Evolutionary conservation across 2,113 vertebrate species (phyloP).

Genomic region (Marmota monax): DNA sequence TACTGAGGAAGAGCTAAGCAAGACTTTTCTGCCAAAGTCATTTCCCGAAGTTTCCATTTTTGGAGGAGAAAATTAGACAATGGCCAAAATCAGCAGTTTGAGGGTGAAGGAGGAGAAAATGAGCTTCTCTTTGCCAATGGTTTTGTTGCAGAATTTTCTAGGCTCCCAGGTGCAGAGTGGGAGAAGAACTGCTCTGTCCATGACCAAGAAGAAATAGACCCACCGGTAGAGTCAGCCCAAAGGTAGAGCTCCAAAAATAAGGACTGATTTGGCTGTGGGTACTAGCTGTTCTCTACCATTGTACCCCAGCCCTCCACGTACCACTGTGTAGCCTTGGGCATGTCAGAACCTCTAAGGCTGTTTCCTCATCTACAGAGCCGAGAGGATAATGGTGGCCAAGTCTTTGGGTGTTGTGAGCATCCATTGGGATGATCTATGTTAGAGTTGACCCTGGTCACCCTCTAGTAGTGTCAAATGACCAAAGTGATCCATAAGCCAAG

Average conservation of each 20-base stretch:
- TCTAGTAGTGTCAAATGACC: not conserved
- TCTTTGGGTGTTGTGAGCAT: not conserved
- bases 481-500: not conserved
- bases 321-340: not conserved
- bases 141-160: slow-evolving; percentile 69
- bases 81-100: slow-evolving; percentile 76
- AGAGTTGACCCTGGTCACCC: not conserved
- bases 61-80: slow-evolving; percentile 79
- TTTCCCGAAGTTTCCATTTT: slow-evolving; percentile 80
- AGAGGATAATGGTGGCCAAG: not conserved
- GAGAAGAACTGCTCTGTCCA: not conserved
- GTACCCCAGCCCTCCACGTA: not conserved
- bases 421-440: not conserved
- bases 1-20: slow-evolving; percentile 65
- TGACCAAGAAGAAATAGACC: not conserved
- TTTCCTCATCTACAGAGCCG: not conserved
- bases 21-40: slow-evolving; percentile 77
- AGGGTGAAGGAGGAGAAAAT: slow-evolving; percentile 49
- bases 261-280: accelerated
- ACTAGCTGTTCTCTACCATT: no score
- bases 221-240: not conserved
- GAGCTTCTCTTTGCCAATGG: slow-evolving; percentile 36
- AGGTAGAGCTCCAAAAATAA: not conserved
- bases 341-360: not conserved
- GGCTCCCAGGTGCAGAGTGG: not conserved